Evolutionary conservation across 2,797 vertebrate genomes (phyloP), one percentile per base, ranked within the genome.

Genomic region (Podarcis siculus): DNA sequence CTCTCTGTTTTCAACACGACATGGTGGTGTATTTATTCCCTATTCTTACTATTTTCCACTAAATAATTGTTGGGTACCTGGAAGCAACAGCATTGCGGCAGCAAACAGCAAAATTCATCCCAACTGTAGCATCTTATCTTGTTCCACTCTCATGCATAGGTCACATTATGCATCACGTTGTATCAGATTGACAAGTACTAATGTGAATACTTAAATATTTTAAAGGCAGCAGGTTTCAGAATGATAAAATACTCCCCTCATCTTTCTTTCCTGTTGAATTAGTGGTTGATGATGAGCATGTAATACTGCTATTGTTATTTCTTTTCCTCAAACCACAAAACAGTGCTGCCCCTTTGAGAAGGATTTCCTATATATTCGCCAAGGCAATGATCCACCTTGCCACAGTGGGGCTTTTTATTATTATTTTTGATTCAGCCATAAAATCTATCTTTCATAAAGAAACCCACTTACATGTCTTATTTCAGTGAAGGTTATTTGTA

Each of bases 401-500:
- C 98, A 98, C 95, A 96, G 97, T 98, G 55, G 61, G 12, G 13
- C 77, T 15, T 45, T 45, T n/a, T 64, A 79, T 82, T 72, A 89
- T 85, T 80, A 76, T 97, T 98, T 98, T 99, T 98, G 97, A 98
- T 98, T 98, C 98, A 97, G 96, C 98, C 97, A 97, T 98, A 98
- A 98, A 98, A 99, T 98, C 98, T 98, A 98, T 99, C 98, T 99
- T 99, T 99, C 98, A 99, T 99, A 99, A 98, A 98, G 98, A 98
- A 97, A 98, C 98, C 98, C 98, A 98, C 98, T 98, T 97, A 97
- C 98, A 98, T 96, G 97, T 98, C 98, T 98, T 98, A 98, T 97
- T 98, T 98, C 98, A 98, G 98, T 98, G 99, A 99, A 99, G 99
- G 99, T 99, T 99, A 99, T 99, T 99, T 99, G 98, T 99, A 98